Percentiles rank a stretch among this genome's conserved stretches.
Conservation (phyloP, 2,113 vertebrate genomes). For the Pollachius pollachius region DNA sequence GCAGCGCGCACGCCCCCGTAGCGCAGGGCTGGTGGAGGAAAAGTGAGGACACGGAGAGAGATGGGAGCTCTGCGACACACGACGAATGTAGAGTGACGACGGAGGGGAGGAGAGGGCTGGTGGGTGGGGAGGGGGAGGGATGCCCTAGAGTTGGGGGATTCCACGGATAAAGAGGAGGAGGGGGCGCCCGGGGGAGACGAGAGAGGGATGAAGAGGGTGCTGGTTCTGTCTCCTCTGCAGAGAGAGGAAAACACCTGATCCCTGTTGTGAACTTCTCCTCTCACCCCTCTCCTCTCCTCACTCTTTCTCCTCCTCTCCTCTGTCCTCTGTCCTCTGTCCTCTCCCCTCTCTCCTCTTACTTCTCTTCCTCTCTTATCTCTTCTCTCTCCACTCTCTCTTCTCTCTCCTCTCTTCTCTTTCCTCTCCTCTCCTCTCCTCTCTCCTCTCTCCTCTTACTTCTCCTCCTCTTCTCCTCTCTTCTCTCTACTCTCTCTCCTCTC, state of each 20-base stretch:
- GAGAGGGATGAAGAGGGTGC: conserved; percentile 11
- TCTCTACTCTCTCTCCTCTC: neutral
- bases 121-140: conserved; percentile 6
- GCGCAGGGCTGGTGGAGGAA: no score
- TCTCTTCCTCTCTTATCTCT: neutral
- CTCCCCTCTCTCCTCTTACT: neutral
- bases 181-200: conserved; percentile 10
- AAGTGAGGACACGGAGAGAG: no score
- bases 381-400: no score
- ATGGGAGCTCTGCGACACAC: neutral
- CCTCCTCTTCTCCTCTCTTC: no score
- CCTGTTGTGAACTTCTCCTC: no score
- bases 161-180: conserved; percentile 14
- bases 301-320: conserved; percentile 4
- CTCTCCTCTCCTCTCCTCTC: neutral
- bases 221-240: neutral
- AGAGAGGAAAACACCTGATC: neutral
- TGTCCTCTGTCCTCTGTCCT: conserved; percentile 7
- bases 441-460: neutral
- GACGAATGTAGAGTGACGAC: neutral
- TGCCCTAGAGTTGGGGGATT: conserved; percentile 34
- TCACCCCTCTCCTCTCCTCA: no score
- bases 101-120: neutral
- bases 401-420: no score
- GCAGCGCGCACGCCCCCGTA: no score